phyloP scores from a whole-genome alignment of 2,113 vertebrate genomes.

The Furnarius figulus region DNA sequence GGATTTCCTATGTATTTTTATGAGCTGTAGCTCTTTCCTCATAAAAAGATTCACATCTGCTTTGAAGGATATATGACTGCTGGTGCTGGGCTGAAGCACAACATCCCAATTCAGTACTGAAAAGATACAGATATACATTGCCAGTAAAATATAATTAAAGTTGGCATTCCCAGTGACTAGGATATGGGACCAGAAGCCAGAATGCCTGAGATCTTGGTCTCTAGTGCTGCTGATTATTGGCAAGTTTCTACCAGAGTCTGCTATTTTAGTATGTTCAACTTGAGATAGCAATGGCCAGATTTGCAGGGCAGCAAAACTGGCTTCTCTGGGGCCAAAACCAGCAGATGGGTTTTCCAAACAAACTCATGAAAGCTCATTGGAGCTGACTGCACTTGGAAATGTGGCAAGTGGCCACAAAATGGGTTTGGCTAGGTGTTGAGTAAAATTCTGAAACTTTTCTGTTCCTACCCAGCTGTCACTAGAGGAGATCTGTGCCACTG shows the following conservation, averaged over 20 bases:
- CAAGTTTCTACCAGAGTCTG: background rate
- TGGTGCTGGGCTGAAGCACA: background rate
- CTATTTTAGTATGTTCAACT: background rate
- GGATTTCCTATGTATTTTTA: conserved; percentile 45
- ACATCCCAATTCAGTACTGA: background rate
- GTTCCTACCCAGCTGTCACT: background rate
- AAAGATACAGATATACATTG: background rate
- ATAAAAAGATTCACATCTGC: conserved; percentile 30
- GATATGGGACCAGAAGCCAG: background rate
- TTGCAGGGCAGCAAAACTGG: conserved; percentile 25
- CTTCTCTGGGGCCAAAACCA: conserved; percentile 17
- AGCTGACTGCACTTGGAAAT: background rate
- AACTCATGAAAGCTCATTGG: background rate
- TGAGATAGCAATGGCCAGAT: background rate
- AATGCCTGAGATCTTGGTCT: background rate
- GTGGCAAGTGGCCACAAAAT: background rate
- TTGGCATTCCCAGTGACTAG: conserved; percentile 7
- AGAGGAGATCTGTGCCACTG: background rate
- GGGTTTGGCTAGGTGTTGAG: background rate
- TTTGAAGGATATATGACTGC: background rate
- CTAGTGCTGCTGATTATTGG: conserved; percentile 31
- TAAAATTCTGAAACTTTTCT: background rate
- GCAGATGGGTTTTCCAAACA: conserved; percentile 50
- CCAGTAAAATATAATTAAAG: conserved; percentile 49
- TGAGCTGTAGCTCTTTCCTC: conserved; percentile 6